These are phyloP conservation scores for Temnothorax rugatulus DNA, from an alignment of 2,888 invertebrate species.

Conservation along the genomic window DNA sequence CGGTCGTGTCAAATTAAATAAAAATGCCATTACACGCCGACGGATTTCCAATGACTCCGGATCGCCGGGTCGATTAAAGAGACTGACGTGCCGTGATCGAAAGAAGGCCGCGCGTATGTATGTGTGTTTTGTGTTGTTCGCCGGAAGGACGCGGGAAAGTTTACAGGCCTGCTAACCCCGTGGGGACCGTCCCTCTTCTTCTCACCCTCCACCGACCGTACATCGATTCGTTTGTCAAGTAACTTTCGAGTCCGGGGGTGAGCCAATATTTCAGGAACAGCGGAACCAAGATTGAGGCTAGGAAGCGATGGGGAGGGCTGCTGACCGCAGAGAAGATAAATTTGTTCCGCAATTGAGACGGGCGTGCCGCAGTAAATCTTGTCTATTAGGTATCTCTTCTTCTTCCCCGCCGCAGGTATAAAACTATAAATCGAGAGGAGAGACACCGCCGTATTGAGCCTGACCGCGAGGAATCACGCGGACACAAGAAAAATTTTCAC, in stretches of 20 bases:
- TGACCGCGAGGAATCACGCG: constrained; percentile 69
- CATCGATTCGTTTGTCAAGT: constrained; percentile 79
- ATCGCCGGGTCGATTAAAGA: constrained; percentile 40
- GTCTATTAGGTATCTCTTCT: constrained; percentile 83
- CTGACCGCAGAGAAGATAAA: constrained; percentile 85
- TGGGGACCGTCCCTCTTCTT: constrained; percentile 72
- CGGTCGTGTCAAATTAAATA: constrained; percentile 38
- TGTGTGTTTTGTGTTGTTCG: constrained; percentile 50
- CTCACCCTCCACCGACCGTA: constrained; percentile 65
- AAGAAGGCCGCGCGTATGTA: constrained; percentile 41
- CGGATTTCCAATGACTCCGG: constrained; percentile 40
- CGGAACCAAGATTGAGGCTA: constrained; percentile 84
- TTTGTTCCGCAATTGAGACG: constrained; percentile 85
- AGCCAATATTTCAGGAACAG: constrained; percentile 83
- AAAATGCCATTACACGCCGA: constrained; percentile 41
- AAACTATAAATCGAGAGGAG: constrained; percentile 80
- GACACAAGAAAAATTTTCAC: constrained; percentile 64
- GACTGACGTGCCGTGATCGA: constrained; percentile 51
- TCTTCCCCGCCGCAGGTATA: constrained; percentile 79
- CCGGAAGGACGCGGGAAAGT: constrained; percentile 66
- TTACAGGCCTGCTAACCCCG: constrained; percentile 71
- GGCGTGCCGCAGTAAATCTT: constrained; percentile 84
- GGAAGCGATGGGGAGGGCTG: constrained; percentile 82
- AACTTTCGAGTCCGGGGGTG: constrained; percentile 84
- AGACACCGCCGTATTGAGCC: constrained; percentile 73